Conservation (phyloP, 2,113 vertebrate species). For the Poeciliopsis retropinna region DNA sequence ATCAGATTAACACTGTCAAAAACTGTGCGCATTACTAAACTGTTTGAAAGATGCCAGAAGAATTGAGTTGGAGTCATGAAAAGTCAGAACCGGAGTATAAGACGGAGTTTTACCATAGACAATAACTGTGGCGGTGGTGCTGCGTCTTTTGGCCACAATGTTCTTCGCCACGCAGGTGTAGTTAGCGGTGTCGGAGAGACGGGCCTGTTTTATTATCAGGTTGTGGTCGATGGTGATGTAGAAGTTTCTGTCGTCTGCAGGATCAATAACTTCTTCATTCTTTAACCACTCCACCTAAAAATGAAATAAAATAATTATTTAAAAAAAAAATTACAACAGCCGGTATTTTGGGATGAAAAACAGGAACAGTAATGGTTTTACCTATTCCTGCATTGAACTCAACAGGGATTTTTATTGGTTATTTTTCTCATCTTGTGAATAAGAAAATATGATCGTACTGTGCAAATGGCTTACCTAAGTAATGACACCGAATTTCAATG, state of each 20-base stretch:
- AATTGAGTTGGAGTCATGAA: not conserved
- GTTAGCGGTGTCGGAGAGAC: conserved; percentile 96
- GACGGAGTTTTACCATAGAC: conserved; percentile 87
- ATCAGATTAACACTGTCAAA: conserved; percentile 1
- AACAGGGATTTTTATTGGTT: too few relatives aligned
- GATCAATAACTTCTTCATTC: conserved; percentile 96
- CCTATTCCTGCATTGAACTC: too few relatives aligned
- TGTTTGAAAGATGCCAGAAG: not conserved
- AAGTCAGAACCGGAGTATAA: conserved; percentile 3
- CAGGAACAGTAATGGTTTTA: not conserved
- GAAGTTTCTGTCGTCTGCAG: conserved; percentile 95
- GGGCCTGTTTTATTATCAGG: conserved; percentile 98
- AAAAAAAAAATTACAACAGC: not conserved
- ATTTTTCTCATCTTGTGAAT: too few relatives aligned
- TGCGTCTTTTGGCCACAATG: conserved; percentile 94
- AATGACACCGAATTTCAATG: too few relatives aligned
- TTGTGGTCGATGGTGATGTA: conserved; percentile 99
- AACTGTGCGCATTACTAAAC: not conserved
- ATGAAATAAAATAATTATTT: not conserved
- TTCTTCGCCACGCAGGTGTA: conserved; percentile 99
- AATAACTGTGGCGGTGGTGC: conserved; percentile 95
- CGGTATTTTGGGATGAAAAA: not conserved
- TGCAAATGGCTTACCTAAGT: too few relatives aligned
- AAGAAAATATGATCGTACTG: too few relatives aligned
- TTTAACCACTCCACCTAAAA: conserved; percentile 96